These are phyloP conservation scores for Andinoacara biseriatus DNA, from an alignment of 2,113 vertebrate species.

Conservation along the genomic window DNA sequence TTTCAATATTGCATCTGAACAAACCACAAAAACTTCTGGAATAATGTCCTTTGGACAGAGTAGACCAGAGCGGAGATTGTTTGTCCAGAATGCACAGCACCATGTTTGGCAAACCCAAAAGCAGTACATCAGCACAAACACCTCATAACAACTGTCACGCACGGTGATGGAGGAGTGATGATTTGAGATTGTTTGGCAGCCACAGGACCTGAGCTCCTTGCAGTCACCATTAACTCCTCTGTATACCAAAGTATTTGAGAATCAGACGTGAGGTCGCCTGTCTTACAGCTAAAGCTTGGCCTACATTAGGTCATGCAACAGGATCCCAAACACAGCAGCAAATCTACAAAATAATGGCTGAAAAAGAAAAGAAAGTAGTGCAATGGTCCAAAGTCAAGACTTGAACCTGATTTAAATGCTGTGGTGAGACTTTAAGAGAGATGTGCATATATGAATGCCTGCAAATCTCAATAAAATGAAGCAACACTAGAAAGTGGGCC, in stretches of 20 bases:
- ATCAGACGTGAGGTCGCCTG: not conserved
- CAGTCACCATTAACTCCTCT: not conserved
- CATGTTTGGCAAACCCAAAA: not conserved
- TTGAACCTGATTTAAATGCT: not conserved
- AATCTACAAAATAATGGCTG: not conserved
- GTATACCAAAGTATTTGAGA: not conserved
- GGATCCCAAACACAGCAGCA: not conserved
- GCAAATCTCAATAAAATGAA: not conserved
- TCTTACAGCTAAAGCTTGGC: not conserved
- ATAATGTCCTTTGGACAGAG: too few relatives aligned
- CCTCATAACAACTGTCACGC: not conserved
- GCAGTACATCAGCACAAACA: not conserved
- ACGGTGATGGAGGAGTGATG: not conserved
- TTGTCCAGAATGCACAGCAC: not conserved
- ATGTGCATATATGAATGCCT: not conserved
- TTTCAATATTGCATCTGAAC: not conserved
- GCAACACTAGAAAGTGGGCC: not conserved
- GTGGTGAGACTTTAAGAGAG: not conserved
- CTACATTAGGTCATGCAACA: not conserved
- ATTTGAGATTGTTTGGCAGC: not conserved
- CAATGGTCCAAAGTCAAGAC: too few relatives aligned
- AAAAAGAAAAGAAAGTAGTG: not conserved
- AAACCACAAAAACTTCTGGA: not conserved
- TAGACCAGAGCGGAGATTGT: too few relatives aligned
- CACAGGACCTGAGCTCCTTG: not conserved